These are phyloP conservation scores for Saccostrea cuccullata DNA, from an alignment of 1,140 invertebrate species.

Conservation along the genomic window DNA sequence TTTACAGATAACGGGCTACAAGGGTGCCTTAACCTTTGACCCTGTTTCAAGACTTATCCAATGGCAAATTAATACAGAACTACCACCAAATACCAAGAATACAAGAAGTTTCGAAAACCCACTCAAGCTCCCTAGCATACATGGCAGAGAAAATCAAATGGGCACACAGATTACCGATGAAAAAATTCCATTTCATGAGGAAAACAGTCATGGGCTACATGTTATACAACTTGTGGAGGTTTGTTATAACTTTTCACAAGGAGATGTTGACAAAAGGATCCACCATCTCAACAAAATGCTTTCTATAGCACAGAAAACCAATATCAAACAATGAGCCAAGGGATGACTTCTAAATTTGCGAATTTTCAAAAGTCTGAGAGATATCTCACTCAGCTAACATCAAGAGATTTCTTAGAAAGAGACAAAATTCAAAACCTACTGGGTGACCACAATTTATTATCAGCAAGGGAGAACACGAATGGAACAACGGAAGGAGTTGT, in stretches of 20 bases:
- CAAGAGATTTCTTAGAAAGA: not conserved
- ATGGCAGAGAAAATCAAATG: not conserved
- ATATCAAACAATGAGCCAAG: not conserved
- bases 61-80: slow-evolving; percentile 52
- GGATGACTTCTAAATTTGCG: not conserved
- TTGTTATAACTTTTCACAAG: too few species aligned
- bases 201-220: not conserved
- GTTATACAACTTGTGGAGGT: too few species aligned
- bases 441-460: not conserved
- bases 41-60: slow-evolving; percentile 46
- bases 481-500: not conserved
- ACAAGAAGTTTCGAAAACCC: not conserved
- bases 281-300: not conserved
- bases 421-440: not conserved
- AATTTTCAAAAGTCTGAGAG: not conserved
- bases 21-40: slow-evolving; percentile 49
- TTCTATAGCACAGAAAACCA: not conserved
- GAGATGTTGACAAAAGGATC: too few species aligned
- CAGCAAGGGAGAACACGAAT: not conserved
- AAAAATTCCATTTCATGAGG: too few species aligned
- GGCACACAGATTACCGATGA: not conserved
- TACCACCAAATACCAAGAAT: not conserved
- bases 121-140: not conserved
- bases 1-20: slow-evolving; percentile 43
- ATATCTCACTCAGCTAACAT: not conserved